Base-by-base conservation (phyloP, 1,140 invertebrate species). In the Camponotus vicinus region DNA sequence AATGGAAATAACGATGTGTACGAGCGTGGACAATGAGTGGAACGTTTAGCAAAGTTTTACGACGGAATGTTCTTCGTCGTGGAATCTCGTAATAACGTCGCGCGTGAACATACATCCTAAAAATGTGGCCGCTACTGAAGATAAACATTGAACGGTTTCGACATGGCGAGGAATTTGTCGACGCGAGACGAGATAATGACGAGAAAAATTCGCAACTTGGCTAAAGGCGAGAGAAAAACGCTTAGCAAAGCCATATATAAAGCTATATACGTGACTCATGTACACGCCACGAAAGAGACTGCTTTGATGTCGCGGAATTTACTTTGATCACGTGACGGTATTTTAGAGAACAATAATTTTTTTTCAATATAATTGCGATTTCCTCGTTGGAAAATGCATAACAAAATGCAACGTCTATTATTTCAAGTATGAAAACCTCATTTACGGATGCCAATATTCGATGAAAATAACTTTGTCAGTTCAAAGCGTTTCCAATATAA, bases 161-260 rank as follows among this genome's bases (percentile, higher is more conserved):
- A 73, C 79, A 82, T 7, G 13, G 11, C 55, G 69, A 83, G 18
- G 57, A 83, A 83, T 83, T 75, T 75, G 67, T 37, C 27, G 69
- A 27, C 52, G 52, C 64, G 66, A 70, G 37, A 70, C 64, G 78
- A 70, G 69, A 83, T 75, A 83, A 83, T 63, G 40, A 42, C 40
- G 69, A 83, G n/a, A 83, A 83, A 83, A 83, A 75, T 83, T 75
- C 69, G 55, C 79, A 75, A 83, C 55, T 82, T 45, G 13, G 52
- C 32, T 21, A 57, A 49, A 37, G 21, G n/a, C n/a, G 66, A 37
- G 52, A 57, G 40, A 59, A 61, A 75, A 83, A 73, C 55, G 32
- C 73, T 82, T 57, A 18, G 34, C 18, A 11, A 6, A 82, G 40
- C 18, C 11, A 37, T 67, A 61, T 9, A 42, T 42, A 42, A 42